Evolutionary conservation across 2,797 vertebrate genomes (phyloP), one percentile per base, ranked within the genome.

Genomic region (Trachops cirrhosus): DNA sequence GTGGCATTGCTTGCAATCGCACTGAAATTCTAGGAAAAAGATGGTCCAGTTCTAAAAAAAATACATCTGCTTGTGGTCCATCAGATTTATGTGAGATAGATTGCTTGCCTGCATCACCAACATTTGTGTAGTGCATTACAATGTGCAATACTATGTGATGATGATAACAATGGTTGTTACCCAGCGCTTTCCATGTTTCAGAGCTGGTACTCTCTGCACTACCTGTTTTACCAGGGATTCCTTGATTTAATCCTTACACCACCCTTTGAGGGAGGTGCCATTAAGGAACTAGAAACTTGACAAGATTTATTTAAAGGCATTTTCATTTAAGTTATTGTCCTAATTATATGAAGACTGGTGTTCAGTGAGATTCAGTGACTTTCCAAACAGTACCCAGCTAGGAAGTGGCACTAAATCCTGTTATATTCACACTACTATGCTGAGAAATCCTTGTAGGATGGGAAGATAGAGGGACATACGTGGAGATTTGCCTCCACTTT

Each of bases 1-100:
- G 96, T 96, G 68, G 79, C 82, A 19, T 46, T 95, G 62, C 9
- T 26, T 32, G 24, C 0, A 0, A 96, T 85, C 50, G 57, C 32
- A 26, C 29, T 90, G 62, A 97, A 70, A 86, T 93, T 93, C 97
- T 98, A 91, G 75, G 41, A 89, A 78, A 86, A 73, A 92, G 68
- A 74, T 6, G 8, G n/a, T 82, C 67, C 71, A 1, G 1, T 70
- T 89, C 37, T 82, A 54, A 54, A 78, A 79, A 85, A 32, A 73
- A 82, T 3, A 16, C 52, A 68, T 26, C 73, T 32, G 15, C n/a
- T 84, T 79, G 12, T 21, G 8, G 24, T 73, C n/a, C 52, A 22
- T 59, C 57, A 59, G 15, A 74, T 32, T 59, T 68, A 22, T n/a
- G n/a, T n/a, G n/a, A 86, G 52, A 44, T 29, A 18, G 6, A 54